Conservation (phyloP, 2,888 invertebrate species). For the Chloroclystis v-ata region DNA sequence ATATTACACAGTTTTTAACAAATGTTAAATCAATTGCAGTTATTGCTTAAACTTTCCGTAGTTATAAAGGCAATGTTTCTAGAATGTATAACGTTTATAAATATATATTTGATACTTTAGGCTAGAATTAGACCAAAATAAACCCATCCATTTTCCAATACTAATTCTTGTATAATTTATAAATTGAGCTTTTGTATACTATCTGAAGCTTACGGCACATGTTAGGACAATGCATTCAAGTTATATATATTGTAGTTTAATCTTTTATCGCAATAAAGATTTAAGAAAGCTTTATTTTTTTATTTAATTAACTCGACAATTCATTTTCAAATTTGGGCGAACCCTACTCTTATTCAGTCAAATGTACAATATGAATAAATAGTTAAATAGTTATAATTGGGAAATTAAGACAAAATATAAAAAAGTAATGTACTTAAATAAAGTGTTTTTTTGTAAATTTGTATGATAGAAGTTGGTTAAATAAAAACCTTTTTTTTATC, state of each 20-base stretch:
- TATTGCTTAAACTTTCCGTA: background rate
- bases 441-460: no score
- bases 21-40: background rate
- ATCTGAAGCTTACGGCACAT: conserved; percentile 21
- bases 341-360: no score
- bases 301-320: no score
- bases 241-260: conserved; percentile 18
- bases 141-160: conserved; percentile 43
- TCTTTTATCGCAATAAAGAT: conserved; percentile 26
- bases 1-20: background rate
- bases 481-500: no score
- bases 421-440: no score
- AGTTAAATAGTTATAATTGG: no score
- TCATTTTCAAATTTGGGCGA: no score
- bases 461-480: no score
- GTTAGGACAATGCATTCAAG: conserved; percentile 20
- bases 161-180: conserved; percentile 29
- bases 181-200: conserved; percentile 29
- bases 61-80: conserved; percentile 36
- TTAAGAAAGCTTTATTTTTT: conserved; percentile 11
- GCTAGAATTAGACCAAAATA: conserved; percentile 60
- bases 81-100: conserved; percentile 27
- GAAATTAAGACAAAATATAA: no score
- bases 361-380: no score
- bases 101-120: conserved; percentile 44